Evolutionary conservation across 2,113 vertebrate species (phyloP).

Genomic region (Gambusia holbrooki): DNA sequence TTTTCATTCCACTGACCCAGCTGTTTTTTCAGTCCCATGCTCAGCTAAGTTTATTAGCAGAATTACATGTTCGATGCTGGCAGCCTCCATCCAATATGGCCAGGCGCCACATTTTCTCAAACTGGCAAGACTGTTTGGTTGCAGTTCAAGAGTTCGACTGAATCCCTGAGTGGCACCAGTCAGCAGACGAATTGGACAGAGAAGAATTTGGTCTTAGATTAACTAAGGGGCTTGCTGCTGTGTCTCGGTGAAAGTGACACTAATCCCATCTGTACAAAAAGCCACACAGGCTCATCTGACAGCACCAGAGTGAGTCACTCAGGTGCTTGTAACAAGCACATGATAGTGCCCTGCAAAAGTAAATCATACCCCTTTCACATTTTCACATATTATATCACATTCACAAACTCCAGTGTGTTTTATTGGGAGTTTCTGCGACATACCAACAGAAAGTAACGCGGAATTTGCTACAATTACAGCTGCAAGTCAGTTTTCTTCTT

Average conservation of each 20-base stretch:
- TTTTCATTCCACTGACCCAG: slow-evolving; percentile 15
- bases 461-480: too few relatives aligned
- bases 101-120: slow-evolving; percentile 23
- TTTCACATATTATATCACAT: background rate
- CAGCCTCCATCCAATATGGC: slow-evolving; percentile 37
- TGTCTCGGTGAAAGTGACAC: slow-evolving; percentile 21
- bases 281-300: background rate
- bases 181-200: slow-evolving; percentile 15
- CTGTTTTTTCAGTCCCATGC: slow-evolving; percentile 10
- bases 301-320: background rate
- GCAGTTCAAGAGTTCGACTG: slow-evolving; percentile 40
- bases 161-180: slow-evolving; percentile 43
- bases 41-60: slow-evolving; percentile 21
- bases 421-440: too few relatives aligned
- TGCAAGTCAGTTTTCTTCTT: too few relatives aligned
- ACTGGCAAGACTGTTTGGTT: slow-evolving; percentile 48
- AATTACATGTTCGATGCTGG: slow-evolving; percentile 27
- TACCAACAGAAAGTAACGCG: too few relatives aligned
- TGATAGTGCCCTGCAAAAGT: background rate
- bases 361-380: background rate
- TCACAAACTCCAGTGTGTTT: background rate
- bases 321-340: slow-evolving; percentile 14
- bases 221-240: slow-evolving; percentile 17
- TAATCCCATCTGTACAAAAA: slow-evolving; percentile 35
- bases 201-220: slow-evolving; percentile 24